Conservation (phyloP, 2,888 invertebrate genomes). For the Anoncus sp. region DNA sequence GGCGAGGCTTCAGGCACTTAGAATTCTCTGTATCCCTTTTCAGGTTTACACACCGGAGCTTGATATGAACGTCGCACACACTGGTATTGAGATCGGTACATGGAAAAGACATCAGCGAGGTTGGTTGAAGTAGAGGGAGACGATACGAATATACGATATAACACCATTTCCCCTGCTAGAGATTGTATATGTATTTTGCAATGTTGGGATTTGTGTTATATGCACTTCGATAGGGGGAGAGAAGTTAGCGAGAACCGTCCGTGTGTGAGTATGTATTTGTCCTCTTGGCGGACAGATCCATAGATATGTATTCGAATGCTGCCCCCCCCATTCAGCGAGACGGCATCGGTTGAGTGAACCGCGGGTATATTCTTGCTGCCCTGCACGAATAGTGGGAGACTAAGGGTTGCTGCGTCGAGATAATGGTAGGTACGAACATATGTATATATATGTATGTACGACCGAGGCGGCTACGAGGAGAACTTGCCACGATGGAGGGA, state of each 20-base stretch:
- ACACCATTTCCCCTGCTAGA: slow-evolving; percentile 13
- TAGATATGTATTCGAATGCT: slow-evolving; percentile 51
- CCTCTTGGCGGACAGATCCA: slow-evolving; percentile 41
- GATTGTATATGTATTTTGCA: slow-evolving; percentile 29
- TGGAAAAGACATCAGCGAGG: slow-evolving; percentile 54
- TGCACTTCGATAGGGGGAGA: slow-evolving; percentile 29
- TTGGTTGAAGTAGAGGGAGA: slow-evolving; percentile 37
- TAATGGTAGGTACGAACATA: slow-evolving; percentile 32
- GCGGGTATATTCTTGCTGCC: slow-evolving; percentile 34
- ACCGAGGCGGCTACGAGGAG: slow-evolving; percentile 36
- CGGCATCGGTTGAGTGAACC: slow-evolving; percentile 42
- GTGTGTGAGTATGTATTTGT: slow-evolving; percentile 42
- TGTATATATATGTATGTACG: slow-evolving; percentile 41
- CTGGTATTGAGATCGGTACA: slow-evolving; percentile 32
- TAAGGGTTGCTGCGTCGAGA: slow-evolving; percentile 23
- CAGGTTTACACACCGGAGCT: slow-evolving; percentile 44
- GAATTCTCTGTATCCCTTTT: slow-evolving; percentile 53
- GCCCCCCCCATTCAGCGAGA: slow-evolving; percentile 32
- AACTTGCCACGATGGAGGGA: slow-evolving; percentile 59
- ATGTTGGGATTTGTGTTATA: slow-evolving; percentile 20
- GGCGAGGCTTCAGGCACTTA: slow-evolving; percentile 43
- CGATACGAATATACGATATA: slow-evolving; percentile 40
- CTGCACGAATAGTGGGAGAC: slow-evolving; percentile 41
- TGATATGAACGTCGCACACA: slow-evolving; percentile 34
- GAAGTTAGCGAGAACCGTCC: slow-evolving; percentile 6